Percentiles rank a stretch among this genome's conserved stretches.
Conservation (phyloP, 2,797 vertebrate species). For the Neosilurus hyrtlii region DNA sequence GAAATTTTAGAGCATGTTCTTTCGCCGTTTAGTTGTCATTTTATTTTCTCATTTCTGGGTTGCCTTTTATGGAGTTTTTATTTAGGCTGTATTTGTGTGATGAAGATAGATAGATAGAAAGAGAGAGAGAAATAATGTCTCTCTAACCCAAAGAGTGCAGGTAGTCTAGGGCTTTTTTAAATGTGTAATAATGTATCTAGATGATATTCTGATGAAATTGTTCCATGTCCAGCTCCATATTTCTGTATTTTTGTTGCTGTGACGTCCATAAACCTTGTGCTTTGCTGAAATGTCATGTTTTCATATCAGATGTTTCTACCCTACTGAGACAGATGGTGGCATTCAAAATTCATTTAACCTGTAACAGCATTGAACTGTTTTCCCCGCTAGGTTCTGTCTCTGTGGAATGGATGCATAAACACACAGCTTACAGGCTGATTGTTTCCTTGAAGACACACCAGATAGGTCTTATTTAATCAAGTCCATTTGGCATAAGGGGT, state of each 20-base stretch:
- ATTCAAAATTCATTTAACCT: neutral
- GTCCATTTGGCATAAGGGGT: neutral
- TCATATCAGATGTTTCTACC: neutral
- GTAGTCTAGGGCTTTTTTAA: neutral
- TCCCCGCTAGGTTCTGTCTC: neutral
- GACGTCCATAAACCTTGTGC: neutral
- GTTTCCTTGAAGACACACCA: neutral
- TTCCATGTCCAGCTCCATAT: neutral
- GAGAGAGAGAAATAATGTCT: neutral
- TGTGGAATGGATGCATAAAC: neutral
- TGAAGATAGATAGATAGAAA: too few relatives aligned
- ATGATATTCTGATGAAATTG: neutral
- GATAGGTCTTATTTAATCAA: neutral
- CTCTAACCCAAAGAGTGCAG: neutral
- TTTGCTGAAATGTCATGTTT: slow-evolving; percentile 3
- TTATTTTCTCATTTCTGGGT: too few relatives aligned
- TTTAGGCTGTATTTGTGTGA: too few relatives aligned
- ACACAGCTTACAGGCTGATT: neutral
- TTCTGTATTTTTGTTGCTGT: neutral
- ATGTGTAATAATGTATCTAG: neutral
- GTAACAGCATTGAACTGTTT: neutral
- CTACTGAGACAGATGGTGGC: neutral
- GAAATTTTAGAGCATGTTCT: too few relatives aligned
- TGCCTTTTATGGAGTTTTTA: too few relatives aligned
- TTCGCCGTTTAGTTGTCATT: too few relatives aligned